Evolutionary conservation across 2,797 vertebrate genomes (phyloP), one percentile per base, ranked within the genome.

Genomic region (Rallus crepitans): DNA sequence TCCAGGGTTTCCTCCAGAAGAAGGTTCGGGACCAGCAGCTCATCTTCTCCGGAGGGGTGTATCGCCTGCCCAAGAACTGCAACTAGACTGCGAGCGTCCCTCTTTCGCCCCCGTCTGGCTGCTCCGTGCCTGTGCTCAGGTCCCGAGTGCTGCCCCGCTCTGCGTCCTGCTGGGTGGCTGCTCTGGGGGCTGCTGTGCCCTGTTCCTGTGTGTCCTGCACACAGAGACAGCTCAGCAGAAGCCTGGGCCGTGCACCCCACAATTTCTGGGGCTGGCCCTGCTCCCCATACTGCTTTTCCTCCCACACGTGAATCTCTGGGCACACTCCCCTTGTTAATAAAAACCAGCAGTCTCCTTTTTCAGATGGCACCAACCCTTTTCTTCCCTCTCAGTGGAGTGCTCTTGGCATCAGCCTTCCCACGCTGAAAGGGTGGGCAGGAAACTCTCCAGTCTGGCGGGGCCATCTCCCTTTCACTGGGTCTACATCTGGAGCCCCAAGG

Each of bases 1-100:
- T 99, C 53, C 99, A 99, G 97, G 98, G 97, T 8, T 99, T 99
- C 93, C 98, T 99, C 68, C 99, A 99, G 98, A 99, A 98, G 96
- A 99, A 99, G 96, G 99, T 99, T 56, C 96, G 98, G 9, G 99
- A 99, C 82, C 99, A 99, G 93, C 99, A 99, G 94, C 98, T 99
- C 59, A 97, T 99, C 35, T 98, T 98, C 64, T 99, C 99, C 0
- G 98, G 98, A 0, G 99, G 99, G 0, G 98, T 99, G 91, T 99
- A 99, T 98, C 98, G 99, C 65, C 98, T 99, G 47, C 99, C 99
- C 76, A 99, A 99, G 89, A 98, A 92, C 95, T 97, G 98, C 75
- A 97, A 47, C 96, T 98, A 55, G 97, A 0, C 40, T 52, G 72
- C 1, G 6, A 31, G 55, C 1, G 11, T 40, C 55, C 57, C 83